Evolutionary conservation across 1,140 invertebrate genomes (phyloP).

Genomic region (Lepeophtheirus salmonis): DNA sequence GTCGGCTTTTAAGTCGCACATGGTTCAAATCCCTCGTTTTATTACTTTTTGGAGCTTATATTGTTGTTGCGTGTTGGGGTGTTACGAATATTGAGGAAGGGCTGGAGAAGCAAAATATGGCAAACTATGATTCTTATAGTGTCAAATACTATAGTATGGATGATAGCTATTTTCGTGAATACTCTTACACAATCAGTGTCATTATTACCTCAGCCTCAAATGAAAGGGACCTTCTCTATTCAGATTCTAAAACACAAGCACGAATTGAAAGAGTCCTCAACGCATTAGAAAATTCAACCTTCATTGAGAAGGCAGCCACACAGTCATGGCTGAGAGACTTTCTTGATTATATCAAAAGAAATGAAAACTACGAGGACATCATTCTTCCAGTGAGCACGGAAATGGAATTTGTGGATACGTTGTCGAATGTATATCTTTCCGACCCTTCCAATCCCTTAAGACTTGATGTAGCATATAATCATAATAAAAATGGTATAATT

Average conservation of each 20-base stretch:
- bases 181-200: conserved; percentile 52
- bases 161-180: conserved; percentile 70
- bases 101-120: conserved; percentile 60
- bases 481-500: neutral
- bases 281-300: conserved; percentile 50
- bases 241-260: conserved; percentile 50
- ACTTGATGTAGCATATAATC: conserved; percentile 10
- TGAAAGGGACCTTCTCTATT: conserved; percentile 48
- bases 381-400: conserved; percentile 26
- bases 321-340: conserved; percentile 80
- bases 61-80: conserved; percentile 10
- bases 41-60: conserved; percentile 8
- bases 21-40: conserved; percentile 16
- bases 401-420: conserved; percentile 6
- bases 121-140: conserved; percentile 69
- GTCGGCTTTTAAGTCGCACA: neutral
- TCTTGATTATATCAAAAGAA: conserved; percentile 49
- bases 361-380: conserved; percentile 49
- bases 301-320: conserved; percentile 33
- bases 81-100: conserved; percentile 50
- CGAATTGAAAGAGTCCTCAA: conserved; percentile 57
- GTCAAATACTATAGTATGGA: conserved; percentile 72
- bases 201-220: neutral
- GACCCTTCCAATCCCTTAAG: conserved; percentile 7
- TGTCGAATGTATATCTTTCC: conserved; percentile 8